Evolutionary conservation across 2,113 vertebrate genomes (phyloP), one percentile per base, ranked within the genome.

Genomic region (Entomyzon cyanotis): DNA sequence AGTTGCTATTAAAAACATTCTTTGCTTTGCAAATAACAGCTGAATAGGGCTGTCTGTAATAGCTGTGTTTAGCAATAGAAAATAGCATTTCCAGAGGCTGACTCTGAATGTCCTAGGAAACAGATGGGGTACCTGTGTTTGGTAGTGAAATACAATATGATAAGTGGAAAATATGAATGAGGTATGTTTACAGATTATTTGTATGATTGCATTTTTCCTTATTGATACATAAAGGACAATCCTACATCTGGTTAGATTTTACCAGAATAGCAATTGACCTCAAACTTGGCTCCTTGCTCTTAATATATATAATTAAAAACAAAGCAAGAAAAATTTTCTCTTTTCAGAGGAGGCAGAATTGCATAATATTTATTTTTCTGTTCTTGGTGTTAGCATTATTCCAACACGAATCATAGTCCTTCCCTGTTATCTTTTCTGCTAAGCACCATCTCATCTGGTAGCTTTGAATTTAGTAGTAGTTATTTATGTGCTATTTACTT

Each of bases 11-110:
- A 94, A 92, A 93, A 78, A 27, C 53, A 33, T 67, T 46, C 14
- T 81, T 93, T 93, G 83, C 71, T 93, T 93, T 88, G 93, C 67
- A 92, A 93, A 64, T 80, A 90, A 25, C 75, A 95, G 82, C 71
- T 90, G 89, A 91, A 63, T 44, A 50, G 47, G 42, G 22, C 78
- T 77, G 46, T 65, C 68, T 87, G 42, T 73, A 74, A 65, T 80
- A 63, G 55, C 50, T 85, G 39, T 80, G 82, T 84, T 93, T 84
- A 86, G 81, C 71, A 64, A 56, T 30, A 88, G 79, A 81, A 93
- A 96, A 56, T 28, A 70, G 18, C 3, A 1, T 94, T 90, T 92
- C 39, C 56, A 84, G 68, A 83, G 75, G 15, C 63, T 84, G 68
- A 28, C 47, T 91, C 35, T 84, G 52, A 89, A 47, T 44, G 63